Base-by-base conservation (phyloP, 1,140 invertebrate species). In the Sitobion miscanthi region DNA sequence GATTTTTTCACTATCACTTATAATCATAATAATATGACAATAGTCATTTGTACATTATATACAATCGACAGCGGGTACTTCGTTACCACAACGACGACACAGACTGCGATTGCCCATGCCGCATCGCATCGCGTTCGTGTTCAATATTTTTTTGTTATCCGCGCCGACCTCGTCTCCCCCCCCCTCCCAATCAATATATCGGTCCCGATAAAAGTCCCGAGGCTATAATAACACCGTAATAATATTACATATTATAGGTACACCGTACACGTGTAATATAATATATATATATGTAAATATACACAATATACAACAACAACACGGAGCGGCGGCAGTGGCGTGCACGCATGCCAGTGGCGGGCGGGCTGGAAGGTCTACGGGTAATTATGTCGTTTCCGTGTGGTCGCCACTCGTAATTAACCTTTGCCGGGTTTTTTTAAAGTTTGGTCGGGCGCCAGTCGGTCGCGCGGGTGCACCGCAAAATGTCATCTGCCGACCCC, bases 381-480 rank as follows among this genome's bases (percentile, higher is more conserved):
- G 91, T 54, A 45, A 89, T 89, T 89, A 89, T 89, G 69, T 93
- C 82, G 91, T 91, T 49, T 49, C 90, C 91, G 77, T 83, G 57
- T 83, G 57, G 82, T 69, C 82, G 91, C 91, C 82, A 30, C 82
- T 91, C 49, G 91, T 93, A 93, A 93, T 93, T 93, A 93, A 93
- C 91, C 91, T 93, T 93, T 93, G 91, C 49, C 35, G 52, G 77
- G 77, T 92, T 92, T 57, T 92, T 83, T 38, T 49, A 82, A 83
- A 92, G 69, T 92, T 92, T 92, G 91, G 69, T 93, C 77, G 91
- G 91, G 69, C 91, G 91, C 82, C 91, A 85, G 82, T 93, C 82
- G 82, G 91, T 93, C 91, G 91, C 91, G 82, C 91, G 91, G 91
- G 91, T 93, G 91, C 91, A 93, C 91, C 91, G 91, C 91, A 93